Base-by-base conservation (phyloP, 2,888 invertebrate species). In the Apodemia zela region DNA sequence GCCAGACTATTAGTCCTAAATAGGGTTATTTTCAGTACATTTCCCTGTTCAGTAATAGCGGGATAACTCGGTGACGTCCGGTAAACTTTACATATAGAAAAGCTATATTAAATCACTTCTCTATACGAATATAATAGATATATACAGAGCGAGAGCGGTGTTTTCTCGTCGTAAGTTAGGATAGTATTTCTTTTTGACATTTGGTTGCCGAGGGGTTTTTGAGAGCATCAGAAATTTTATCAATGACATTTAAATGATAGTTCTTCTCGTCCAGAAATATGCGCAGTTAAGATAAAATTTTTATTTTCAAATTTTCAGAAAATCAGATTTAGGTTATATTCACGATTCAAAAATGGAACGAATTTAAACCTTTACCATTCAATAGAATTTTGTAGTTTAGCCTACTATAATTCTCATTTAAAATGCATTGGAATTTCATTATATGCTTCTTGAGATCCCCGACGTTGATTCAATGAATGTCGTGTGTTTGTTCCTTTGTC, bases 21-120 rank as follows among this genome's bases (percentile, higher is more conserved):
- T 70, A 85, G 84, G 80, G 75, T 79, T 84, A 78, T 80, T 79
- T 82, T 80, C 81, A 80, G 71, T 84, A 84, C 82, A 80, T 80
- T 84, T 78, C 79, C 83, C 80, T 78, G 77, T 84, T 79, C 81
- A 79, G 64, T 68, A 78, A 77, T 81, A 83, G 75, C 79, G 81
- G 79, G 77, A 86, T 83, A 84, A 84, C 79, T 83, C 84, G 78
- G 85, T 85, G 81, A 83, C 89, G 89, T 90, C 89, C 89, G 85
- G 80, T 84, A 82, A 80, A 77, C 73, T 81, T 82, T 84, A 85
- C 79, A 82, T 84, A 84, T 80, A 85, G 79, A 80, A 79, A 78
- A 84, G 81, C 80, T 80, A 71, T 70, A 70, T 75, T 62, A 77
- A 83, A 84, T 79, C 80, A 84, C 76, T 84, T 84, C 80, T 85